phyloP scores from a whole-genome alignment of 2,888 invertebrate genomes.

The Oscheius sp. region DNA sequence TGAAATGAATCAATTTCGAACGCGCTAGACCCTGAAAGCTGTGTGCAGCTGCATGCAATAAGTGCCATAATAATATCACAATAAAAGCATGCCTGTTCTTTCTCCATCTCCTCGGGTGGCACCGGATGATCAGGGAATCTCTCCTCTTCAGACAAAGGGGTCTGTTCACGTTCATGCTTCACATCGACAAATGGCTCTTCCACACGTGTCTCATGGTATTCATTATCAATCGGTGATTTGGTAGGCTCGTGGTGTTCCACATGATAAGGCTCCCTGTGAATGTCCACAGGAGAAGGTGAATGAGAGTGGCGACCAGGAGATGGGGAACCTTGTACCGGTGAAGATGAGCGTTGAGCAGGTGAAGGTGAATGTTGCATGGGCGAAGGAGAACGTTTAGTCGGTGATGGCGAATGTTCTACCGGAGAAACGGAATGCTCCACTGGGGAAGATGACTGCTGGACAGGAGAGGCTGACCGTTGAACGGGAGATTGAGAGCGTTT shows the following conservation, averaged over 20 bases:
- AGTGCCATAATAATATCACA: too few relatives aligned
- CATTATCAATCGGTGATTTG: too few relatives aligned
- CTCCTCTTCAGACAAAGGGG: neutral
- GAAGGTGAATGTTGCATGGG: neutral
- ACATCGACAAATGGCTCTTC: too few relatives aligned
- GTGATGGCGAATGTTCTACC: neutral
- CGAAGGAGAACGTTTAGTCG: neutral
- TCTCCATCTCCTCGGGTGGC: neutral
- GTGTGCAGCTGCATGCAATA: too few relatives aligned
- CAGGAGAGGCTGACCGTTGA: too few relatives aligned
- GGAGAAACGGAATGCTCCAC: neutral
- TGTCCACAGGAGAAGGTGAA: neutral
- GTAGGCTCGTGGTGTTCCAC: too few relatives aligned
- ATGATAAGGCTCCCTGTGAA: neutral
- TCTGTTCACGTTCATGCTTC: too few relatives aligned
- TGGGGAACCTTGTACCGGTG: neutral
- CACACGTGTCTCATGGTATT: too few relatives aligned
- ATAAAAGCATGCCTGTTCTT: conserved; percentile 12
- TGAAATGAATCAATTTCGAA: too few relatives aligned
- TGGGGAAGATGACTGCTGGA: too few relatives aligned
- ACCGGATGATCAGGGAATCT: neutral
- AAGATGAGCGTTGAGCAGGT: neutral
- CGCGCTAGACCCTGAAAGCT: too few relatives aligned
- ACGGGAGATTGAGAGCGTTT: too few relatives aligned
- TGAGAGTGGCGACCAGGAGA: neutral